Percentiles rank a stretch among this genome's conserved stretches.
These are phyloP conservation scores for Agriotes lineatus DNA, from an alignment of 2,888 invertebrate genomes.

Conservation along the genomic window DNA sequence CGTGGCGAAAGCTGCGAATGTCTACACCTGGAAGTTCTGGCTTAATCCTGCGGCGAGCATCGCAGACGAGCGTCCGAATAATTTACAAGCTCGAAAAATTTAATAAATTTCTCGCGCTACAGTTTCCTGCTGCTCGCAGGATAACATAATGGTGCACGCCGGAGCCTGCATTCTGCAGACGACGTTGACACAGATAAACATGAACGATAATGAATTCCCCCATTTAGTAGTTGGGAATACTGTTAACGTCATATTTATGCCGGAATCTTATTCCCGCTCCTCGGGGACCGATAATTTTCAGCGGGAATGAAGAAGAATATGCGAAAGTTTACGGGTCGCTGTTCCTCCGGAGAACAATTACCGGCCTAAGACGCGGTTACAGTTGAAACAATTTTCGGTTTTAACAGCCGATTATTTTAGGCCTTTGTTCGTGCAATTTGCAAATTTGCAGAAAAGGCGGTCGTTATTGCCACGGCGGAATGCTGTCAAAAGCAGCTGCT, in stretches of 20 bases:
- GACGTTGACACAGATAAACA: conserved; percentile 24
- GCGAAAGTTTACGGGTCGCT: conserved; percentile 44
- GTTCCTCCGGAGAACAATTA: conserved; percentile 49
- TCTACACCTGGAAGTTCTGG: conserved; percentile 14
- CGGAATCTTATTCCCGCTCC: conserved; percentile 40
- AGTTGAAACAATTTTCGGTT: conserved; percentile 39
- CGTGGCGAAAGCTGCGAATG: conserved; percentile 13
- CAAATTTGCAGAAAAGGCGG: too few species aligned
- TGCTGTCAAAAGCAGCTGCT: conserved; percentile 7
- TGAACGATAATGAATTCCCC: conserved; percentile 27
- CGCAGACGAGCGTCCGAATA: conserved; percentile 14
- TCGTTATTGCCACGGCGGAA: conserved; percentile 1
- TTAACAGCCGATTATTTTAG: conserved; percentile 37
- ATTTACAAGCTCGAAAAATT: conserved; percentile 27
- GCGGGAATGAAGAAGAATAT: conserved; percentile 46
- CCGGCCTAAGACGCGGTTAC: conserved; percentile 40
- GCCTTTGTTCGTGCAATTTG: conserved; percentile 28
- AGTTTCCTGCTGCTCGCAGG: conserved; percentile 21
- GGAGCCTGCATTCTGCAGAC: conserved; percentile 22
- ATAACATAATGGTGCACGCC: conserved; percentile 23
- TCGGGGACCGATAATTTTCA: conserved; percentile 47
- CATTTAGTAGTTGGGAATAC: conserved; percentile 36
- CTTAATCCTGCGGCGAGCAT: conserved; percentile 22
- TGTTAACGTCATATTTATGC: conserved; percentile 49
- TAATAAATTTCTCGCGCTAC: conserved; percentile 29